Evolutionary conservation across 2,113 vertebrate species (phyloP), one percentile per base, ranked within the genome.

Genomic region (Arizona elegans): DNA sequence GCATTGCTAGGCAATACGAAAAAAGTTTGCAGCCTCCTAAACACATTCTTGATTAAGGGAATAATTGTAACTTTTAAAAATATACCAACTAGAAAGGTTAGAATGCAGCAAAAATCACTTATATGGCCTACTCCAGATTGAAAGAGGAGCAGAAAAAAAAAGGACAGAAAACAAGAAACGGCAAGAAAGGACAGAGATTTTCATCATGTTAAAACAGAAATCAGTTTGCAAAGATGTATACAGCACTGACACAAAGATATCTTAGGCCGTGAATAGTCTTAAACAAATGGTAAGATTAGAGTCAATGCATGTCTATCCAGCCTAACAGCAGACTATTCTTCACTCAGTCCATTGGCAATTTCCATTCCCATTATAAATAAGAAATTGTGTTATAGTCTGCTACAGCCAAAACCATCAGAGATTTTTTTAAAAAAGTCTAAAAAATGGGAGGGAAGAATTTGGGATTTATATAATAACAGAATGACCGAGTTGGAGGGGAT

Each of bases 331-430:
- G 43, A 47, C 43, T 47, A 47, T 47, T 92, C 23, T 70, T 24
- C 23, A 43, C n/a, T 58, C 56, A 56, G 58, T 54, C 15, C 53
- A 58, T 85, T 81, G 89, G 87, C 24, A 85, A n/a, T 11, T n/a
- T 92, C 17, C 12, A 59, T 91, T 75, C n/a, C 12, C 65, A 75
- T 43, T 85, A 86, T 13, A 65, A 92, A 88, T 92, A 88, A 92
- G 58, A 88, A 65, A 88, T 65, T 65, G 21, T n/a, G 38, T 65
- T 54, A 43, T n/a, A 62, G 2, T 38, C 58, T 12, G 23, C 58
- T 65, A 23, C 7, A 38, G 58, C 10, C 58, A 65, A 65, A 3
- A 33, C 2, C 7, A 87, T 62, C 47, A 87, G 56, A 87, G 21
- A 59, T 13, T 54, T 47, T 17, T 53, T 10, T 62, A 70, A 17